Conservation (phyloP, 2,797 vertebrate genomes). For the Dipus sagitta region DNA sequence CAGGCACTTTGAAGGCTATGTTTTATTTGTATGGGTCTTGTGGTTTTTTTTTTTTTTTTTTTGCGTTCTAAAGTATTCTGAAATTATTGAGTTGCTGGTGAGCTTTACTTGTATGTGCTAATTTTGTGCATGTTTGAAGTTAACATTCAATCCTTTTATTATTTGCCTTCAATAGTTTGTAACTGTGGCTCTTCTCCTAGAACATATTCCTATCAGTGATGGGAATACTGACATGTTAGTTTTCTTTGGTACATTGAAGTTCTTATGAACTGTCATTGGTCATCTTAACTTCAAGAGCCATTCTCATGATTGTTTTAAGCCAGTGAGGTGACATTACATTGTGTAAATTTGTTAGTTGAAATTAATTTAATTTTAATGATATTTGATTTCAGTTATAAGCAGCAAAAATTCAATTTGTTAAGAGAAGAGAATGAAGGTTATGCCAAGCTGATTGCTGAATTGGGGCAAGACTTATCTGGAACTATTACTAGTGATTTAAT, state of each 20-base stretch:
- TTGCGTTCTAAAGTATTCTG: constrained; percentile 56
- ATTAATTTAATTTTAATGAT: constrained; percentile 79
- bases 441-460: constrained; percentile 97
- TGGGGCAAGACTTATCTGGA: constrained; percentile 97
- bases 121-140: constrained; percentile 52
- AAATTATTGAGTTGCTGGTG: constrained; percentile 35
- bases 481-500: constrained; percentile 97
- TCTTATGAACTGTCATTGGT: constrained; percentile 46
- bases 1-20: constrained; percentile 15
- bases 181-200: neutral
- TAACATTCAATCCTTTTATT: constrained; percentile 45
- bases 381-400: constrained; percentile 95
- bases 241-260: constrained; percentile 12
- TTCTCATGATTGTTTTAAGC: constrained; percentile 54
- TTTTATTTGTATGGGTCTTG: constrained; percentile 14
- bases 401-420: constrained; percentile 99
- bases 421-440: constrained; percentile 99
- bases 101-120: constrained; percentile 33
- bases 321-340: constrained; percentile 19
- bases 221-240: constrained; percentile 47
- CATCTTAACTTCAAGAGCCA: neutral
- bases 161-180: constrained; percentile 54
- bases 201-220: constrained; percentile 30
- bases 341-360: constrained; percentile 60
- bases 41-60: neutral